Base-by-base conservation (phyloP, 23 tunicate species). In the Styela clava region DNA sequence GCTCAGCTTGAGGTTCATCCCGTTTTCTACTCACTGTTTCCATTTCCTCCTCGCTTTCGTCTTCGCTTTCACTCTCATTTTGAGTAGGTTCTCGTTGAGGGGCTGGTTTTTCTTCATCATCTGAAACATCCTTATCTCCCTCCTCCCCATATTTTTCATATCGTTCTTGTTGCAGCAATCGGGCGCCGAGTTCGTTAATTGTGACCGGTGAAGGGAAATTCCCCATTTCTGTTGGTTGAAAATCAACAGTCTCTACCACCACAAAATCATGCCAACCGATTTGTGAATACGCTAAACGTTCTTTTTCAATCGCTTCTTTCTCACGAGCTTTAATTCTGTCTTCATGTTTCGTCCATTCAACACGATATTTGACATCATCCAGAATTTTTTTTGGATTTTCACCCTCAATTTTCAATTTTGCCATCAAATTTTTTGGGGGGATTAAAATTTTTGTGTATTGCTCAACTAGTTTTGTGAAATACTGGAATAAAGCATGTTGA, bases 261-360 rank as follows among this genome's bases (percentile, higher is more conserved):
- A 94, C 98, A 77, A 94, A 94, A 65, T 94, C 98, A 63, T 94
- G 98, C 98, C 98, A 94, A 68, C 89, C 98, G 61, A 94, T 94
- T 80, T 94, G 95, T 20, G 98, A 91, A 63, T 94, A 94, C 85
- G 91, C 86, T 1, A 83, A 73, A 51, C 98, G 62, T 65, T 94
- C 98, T 64, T 94, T 94, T 65, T 94, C 98, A 28, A 85, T 78
- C 0, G 94, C 95, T 24, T 78, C 87, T 56, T 86, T 68, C 51
- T 94, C 98, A 22, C 88, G 34, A 33, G 92, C 85, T 51, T 86
- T 88, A 23, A 85, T 78, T 74, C 98, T 69, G 29, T 88, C 98
- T 63, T 94, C 95, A 68, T 94, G 91, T 64, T 81, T 88, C 1
- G 88, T 84, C 98, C 98, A 94, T 32, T 89, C 98, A n/a, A 89